A percentile compares a stretch with the other conserved stretches of the same genome.
phyloP scores from a whole-genome alignment of 1,140 invertebrate genomes.

The Drosophila erecta region DNA sequence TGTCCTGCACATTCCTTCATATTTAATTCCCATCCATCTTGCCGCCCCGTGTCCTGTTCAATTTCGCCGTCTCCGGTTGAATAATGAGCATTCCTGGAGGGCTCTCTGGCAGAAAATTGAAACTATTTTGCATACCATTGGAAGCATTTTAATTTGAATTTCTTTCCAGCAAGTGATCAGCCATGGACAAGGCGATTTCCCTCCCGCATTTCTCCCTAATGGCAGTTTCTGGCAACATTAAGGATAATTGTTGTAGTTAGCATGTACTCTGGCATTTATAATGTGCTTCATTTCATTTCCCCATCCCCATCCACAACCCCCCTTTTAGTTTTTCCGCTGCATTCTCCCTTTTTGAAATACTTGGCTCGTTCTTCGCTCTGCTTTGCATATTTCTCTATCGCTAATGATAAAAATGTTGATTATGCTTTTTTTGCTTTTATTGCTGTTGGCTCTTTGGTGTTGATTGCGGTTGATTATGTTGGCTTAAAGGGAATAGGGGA shows the following conservation, averaged over 20 bases:
- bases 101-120: constrained; percentile 69
- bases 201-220: constrained; percentile 45
- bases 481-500: constrained; percentile 10
- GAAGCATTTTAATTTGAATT: constrained; percentile 82
- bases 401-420: constrained; percentile 76
- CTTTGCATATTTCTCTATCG: constrained; percentile 70
- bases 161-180: constrained; percentile 76
- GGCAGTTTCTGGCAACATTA: constrained; percentile 78
- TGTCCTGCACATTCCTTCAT: constrained; percentile 20
- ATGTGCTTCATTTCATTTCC: constrained; percentile 69
- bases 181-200: constrained; percentile 25
- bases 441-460: constrained; percentile 61
- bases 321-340: constrained; percentile 10
- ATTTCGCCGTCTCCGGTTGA: constrained; percentile 35
- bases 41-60: background rate
- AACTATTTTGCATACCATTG: constrained; percentile 80
- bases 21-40: constrained; percentile 5
- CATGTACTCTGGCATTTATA: constrained; percentile 81
- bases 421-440: constrained; percentile 68
- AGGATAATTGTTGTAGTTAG: constrained; percentile 82
- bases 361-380: constrained; percentile 28
- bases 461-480: constrained; percentile 73
- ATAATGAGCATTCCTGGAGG: constrained; percentile 73
- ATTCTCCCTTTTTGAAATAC: constrained; percentile 39
- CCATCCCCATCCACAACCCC: background rate